Percentiles rank a stretch among this genome's conserved stretches.
phyloP scores from a whole-genome alignment of 2,888 invertebrate species.

The Rapana venosa region DNA sequence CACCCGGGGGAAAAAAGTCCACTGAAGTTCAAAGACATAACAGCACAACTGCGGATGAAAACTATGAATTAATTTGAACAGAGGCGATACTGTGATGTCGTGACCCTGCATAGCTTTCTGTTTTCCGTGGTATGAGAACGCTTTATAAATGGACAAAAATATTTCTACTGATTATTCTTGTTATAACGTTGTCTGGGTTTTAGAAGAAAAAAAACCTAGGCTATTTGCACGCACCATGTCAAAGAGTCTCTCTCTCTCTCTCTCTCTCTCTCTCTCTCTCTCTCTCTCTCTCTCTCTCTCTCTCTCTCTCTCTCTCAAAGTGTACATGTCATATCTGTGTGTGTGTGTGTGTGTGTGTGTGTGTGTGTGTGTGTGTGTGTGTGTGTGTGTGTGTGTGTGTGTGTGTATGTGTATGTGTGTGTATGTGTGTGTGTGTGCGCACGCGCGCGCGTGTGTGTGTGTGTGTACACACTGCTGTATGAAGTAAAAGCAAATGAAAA shows the following conservation, averaged over 20 bases:
- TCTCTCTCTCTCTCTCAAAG: not conserved
- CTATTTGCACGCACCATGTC: not conserved
- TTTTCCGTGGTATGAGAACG: too few relatives aligned
- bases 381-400: not conserved
- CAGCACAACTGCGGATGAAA: too few relatives aligned
- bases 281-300: not conserved
- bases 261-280: not conserved
- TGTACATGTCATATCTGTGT: not conserved
- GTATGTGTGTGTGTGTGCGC: not conserved
- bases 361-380: not conserved
- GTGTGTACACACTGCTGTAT: not conserved
- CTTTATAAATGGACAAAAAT: too few relatives aligned
- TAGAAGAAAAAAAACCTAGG: too few relatives aligned
- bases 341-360: not conserved
- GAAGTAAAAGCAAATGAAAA: too few relatives aligned
- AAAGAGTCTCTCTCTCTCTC: not conserved
- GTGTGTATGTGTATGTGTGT: not conserved
- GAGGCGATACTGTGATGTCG: too few relatives aligned
- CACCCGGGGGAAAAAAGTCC: too few relatives aligned
- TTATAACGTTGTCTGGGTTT: too few relatives aligned
- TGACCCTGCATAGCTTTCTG: too few relatives aligned
- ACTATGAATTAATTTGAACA: too few relatives aligned
- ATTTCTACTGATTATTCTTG: too few relatives aligned
- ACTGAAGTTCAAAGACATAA: too few relatives aligned
- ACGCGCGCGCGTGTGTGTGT: slow-evolving; percentile 26